phyloP scores from a whole-genome alignment of 2,113 vertebrate species.

The Dolichallabes microphthalmus region DNA sequence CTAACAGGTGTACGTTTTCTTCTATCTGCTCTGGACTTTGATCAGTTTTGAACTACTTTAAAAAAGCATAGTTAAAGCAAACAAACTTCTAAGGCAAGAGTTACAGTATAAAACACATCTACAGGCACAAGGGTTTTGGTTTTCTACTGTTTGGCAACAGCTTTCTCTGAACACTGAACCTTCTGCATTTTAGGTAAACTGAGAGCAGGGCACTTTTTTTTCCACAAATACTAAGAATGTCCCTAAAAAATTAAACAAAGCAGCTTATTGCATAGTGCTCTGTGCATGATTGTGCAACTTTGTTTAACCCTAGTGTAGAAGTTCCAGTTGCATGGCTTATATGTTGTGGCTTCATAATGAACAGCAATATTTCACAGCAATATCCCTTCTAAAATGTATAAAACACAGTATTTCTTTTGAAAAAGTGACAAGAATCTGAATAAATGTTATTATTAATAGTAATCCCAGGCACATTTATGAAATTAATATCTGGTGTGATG shows the following conservation, averaged over 20 bases:
- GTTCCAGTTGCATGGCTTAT: constrained; percentile 5
- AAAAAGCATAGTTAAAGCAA: constrained; percentile 23
- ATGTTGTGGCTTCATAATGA: background rate
- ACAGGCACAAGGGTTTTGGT: constrained; percentile 47
- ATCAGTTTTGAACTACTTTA: constrained; percentile 8
- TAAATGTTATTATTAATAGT: background rate
- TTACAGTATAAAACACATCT: constrained; percentile 18
- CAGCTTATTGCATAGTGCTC: constrained; percentile 60
- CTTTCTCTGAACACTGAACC: constrained; percentile 30
- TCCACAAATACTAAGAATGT: constrained; percentile 7
- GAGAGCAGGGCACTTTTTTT: constrained; percentile 13
- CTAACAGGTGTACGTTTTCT: background rate
- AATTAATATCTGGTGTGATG: background rate
- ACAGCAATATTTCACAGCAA: constrained; percentile 15
- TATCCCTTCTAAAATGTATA: background rate
- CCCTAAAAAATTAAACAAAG: constrained; percentile 33
- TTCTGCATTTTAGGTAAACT: constrained; percentile 17
- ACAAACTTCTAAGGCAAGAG: constrained; percentile 49
- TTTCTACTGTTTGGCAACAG: constrained; percentile 25
- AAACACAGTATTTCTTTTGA: background rate
- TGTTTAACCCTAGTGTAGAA: background rate
- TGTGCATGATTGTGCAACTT: constrained; percentile 48
- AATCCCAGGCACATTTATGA: background rate
- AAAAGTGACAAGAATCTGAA: background rate
- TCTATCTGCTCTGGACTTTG: background rate